Evolutionary conservation across 2,797 vertebrate species (phyloP), one percentile per base, ranked within the genome.

Genomic region (Acanthiza pusilla): DNA sequence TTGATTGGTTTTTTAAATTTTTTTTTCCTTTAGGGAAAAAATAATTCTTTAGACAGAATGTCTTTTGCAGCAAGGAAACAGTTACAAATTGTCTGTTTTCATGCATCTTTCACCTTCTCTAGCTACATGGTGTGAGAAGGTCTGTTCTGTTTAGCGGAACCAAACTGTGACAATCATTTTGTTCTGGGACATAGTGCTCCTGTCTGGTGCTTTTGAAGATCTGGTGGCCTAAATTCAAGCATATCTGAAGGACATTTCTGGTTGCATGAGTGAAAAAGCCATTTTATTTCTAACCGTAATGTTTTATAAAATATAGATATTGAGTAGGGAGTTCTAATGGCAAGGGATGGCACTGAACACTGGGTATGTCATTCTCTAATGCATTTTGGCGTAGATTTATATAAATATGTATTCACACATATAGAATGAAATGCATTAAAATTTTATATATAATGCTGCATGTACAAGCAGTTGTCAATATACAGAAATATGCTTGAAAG

Each of bases 101-200:
- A 11, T 36, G 30, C 22, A 22, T 58, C 47, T 36, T 85, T 85
- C 60, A 11, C 72, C 50, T 77, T 85, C 61, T 47, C 30, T 23
- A 68, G 22, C 54, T 80, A 36, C 0, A 0, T 14, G 23, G 25
- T 74, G 27, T 63, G 47, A 80, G 43, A 73, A 55, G 25, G 32
- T 71, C 60, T 87, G 23, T 54, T 89, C 45, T 50, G 26, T 87
- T 92, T 38, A 83, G 54, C 58, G 62, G 32, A 94, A 89, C 23
- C 68, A 91, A 89, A 85, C 89, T 76, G 71, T 76, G 86, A 77
- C 86, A 91, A 63, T 61, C 60, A 43, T 89, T 92, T 73, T 94
- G 45, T 95, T 94, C 71, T 85, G 63, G 42, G 53, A 87, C 55
- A 36, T 1, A 36, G 14, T 73, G 61, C 54, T 91, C 19, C 42